A percentile compares a stretch with the other conserved stretches of the same genome.
These are phyloP conservation scores for Drosophila picticornis DNA, from an alignment of 2,888 invertebrate genomes.

Conservation along the genomic window DNA sequence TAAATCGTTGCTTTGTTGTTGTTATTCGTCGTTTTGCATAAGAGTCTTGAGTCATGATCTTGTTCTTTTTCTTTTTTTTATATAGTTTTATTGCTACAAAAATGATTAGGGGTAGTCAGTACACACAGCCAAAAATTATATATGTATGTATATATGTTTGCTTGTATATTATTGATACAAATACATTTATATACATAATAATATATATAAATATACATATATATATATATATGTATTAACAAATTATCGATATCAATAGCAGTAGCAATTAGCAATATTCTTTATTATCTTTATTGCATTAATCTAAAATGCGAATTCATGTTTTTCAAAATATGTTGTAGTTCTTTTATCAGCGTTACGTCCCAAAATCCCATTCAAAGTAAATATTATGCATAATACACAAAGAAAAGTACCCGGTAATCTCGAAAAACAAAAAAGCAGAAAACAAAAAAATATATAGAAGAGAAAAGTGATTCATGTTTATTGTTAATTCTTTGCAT, in stretches of 20 bases:
- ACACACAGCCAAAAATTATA: constrained; percentile 71
- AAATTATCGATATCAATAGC: constrained; percentile 50
- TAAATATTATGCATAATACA: constrained; percentile 19
- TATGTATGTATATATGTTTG: constrained; percentile 35
- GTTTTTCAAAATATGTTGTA: constrained; percentile 84
- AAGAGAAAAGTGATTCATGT: not conserved
- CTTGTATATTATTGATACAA: constrained; percentile 31
- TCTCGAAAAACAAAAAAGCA: constrained; percentile 20
- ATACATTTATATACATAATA: constrained; percentile 33
- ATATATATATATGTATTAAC: constrained; percentile 38
- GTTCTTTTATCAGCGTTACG: constrained; percentile 65
- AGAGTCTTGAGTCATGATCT: constrained; percentile 25
- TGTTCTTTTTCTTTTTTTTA: not conserved
- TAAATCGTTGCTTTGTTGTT: constrained; percentile 22
- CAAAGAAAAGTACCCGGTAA: constrained; percentile 25
- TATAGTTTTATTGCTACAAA: constrained; percentile 33
- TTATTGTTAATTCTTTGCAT: constrained; percentile 16
- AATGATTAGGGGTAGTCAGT: constrained; percentile 68
- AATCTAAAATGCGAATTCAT: constrained; percentile 63
- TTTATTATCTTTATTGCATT: constrained; percentile 17
- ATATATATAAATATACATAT: constrained; percentile 32
- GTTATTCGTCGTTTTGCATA: constrained; percentile 23
- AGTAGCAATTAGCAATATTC: constrained; percentile 41
- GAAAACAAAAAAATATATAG: not conserved
- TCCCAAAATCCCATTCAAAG: constrained; percentile 33